These are phyloP conservation scores for Cossypha polioptera DNA, from an alignment of 2,797 vertebrate species.

Conservation along the genomic window DNA sequence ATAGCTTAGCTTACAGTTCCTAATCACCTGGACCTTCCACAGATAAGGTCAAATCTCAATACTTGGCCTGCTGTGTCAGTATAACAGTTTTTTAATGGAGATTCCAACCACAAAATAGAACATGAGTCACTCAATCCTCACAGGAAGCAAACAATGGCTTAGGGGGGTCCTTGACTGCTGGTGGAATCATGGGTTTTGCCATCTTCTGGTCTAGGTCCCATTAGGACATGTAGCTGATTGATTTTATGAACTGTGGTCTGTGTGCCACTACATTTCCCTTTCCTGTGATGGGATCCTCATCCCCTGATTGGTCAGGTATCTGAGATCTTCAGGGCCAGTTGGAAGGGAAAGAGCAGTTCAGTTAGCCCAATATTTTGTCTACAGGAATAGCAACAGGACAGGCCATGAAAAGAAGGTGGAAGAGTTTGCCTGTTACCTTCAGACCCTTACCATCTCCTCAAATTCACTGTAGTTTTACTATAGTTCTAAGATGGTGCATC, in stretches of 20 bases:
- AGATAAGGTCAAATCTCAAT: background rate
- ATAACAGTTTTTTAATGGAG: background rate
- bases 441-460: background rate
- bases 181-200: background rate
- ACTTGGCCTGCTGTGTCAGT: background rate
- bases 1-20: background rate
- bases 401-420: background rate
- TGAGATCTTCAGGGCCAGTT: background rate
- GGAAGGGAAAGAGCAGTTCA: background rate
- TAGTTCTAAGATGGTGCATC: background rate
- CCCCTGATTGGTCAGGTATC: background rate
- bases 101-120: background rate
- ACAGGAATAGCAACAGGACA: background rate
- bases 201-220: background rate
- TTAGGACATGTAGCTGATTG: background rate
- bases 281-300: background rate
- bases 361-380: background rate
- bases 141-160: fast-evolving
- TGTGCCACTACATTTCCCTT: background rate
- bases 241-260: fast-evolving
- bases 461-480: background rate
- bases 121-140: background rate
- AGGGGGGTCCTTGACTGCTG: background rate
- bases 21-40: background rate
- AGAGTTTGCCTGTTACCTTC: background rate